Conservation (phyloP, 2,797 vertebrate genomes). For the Meda fulgida region DNA sequence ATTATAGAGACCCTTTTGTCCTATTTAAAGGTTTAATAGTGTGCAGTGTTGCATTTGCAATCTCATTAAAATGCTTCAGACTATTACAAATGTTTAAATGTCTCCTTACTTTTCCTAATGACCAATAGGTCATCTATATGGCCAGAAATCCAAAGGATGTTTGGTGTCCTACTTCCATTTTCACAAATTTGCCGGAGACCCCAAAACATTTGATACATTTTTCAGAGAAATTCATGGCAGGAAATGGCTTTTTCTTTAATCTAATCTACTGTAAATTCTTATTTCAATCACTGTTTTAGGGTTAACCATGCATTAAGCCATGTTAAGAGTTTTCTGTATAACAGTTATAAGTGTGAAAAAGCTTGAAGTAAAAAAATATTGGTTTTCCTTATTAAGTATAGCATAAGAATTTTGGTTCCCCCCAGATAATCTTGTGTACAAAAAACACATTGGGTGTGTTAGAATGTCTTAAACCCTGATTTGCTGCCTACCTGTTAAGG, state of each 20-base stretch:
- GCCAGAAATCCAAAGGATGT: conserved; percentile 76
- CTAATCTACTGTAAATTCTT: not conserved
- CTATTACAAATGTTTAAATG: too few relatives aligned
- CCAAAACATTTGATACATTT: conserved; percentile 70
- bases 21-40: too few relatives aligned
- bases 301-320: too few relatives aligned
- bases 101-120: not conserved
- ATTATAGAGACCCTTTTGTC: not conserved
- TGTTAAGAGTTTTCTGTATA: too few relatives aligned
- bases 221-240: conserved; percentile 71
- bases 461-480: not conserved
- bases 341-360: too few relatives aligned
- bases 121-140: conserved; percentile 72
- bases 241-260: conserved; percentile 54
- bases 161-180: conserved; percentile 74
- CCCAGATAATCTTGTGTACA: too few relatives aligned
- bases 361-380: too few relatives aligned
- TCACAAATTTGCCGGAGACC: conserved; percentile 71
- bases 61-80: not conserved
- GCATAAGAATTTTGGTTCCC: too few relatives aligned
- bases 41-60: not conserved
- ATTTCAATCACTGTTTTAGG: not conserved
- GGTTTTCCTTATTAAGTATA: too few relatives aligned
- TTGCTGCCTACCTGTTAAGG: not conserved
- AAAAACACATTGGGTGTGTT: not conserved